Conservation (phyloP, 2,113 vertebrate species). For the Shinisaurus crocodilurus region DNA sequence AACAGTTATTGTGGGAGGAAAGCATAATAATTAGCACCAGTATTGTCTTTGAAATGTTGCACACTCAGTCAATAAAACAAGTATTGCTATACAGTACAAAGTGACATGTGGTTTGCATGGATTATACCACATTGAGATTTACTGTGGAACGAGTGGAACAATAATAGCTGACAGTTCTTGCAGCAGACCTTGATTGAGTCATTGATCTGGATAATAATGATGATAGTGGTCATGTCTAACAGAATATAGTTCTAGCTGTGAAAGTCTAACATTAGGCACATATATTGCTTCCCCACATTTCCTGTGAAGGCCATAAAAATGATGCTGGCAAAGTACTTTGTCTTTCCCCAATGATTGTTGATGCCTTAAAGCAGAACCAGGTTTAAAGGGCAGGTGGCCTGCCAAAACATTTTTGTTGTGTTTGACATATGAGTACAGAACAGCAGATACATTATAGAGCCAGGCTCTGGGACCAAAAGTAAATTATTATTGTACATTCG, state of each 20-base stretch:
- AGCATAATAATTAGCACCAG: slow-evolving; percentile 33
- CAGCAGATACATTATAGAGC: slow-evolving; percentile 46
- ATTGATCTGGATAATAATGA: slow-evolving; percentile 72
- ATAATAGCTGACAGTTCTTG: slow-evolving; percentile 46
- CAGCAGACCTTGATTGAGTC: slow-evolving; percentile 58
- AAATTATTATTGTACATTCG: slow-evolving; percentile 50
- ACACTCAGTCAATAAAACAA: slow-evolving; percentile 75
- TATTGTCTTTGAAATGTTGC: slow-evolving; percentile 72
- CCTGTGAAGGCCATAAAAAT: slow-evolving; percentile 75
- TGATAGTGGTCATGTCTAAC: slow-evolving; percentile 66
- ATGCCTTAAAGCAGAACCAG: slow-evolving; percentile 71
- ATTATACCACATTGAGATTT: slow-evolving; percentile 68
- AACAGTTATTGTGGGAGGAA: slow-evolving; percentile 37
- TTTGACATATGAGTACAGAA: slow-evolving; percentile 67
- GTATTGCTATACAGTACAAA: slow-evolving; percentile 67
- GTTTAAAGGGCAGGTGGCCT: slow-evolving; percentile 67
- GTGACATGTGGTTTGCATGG: slow-evolving; percentile 59
- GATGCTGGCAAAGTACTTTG: slow-evolving; percentile 77
- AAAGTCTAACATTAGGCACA: slow-evolving; percentile 79
- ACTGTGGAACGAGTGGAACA: slow-evolving; percentile 28
- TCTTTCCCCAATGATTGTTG: slow-evolving; percentile 81
- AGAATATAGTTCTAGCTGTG: slow-evolving; percentile 67
- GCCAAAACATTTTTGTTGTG: slow-evolving; percentile 54
- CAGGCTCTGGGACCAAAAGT: slow-evolving; percentile 58
- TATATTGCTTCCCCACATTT: slow-evolving; percentile 79